Base-by-base conservation (phyloP, 1,140 invertebrate genomes). In the Macrobrachium rosenbergii region DNA sequence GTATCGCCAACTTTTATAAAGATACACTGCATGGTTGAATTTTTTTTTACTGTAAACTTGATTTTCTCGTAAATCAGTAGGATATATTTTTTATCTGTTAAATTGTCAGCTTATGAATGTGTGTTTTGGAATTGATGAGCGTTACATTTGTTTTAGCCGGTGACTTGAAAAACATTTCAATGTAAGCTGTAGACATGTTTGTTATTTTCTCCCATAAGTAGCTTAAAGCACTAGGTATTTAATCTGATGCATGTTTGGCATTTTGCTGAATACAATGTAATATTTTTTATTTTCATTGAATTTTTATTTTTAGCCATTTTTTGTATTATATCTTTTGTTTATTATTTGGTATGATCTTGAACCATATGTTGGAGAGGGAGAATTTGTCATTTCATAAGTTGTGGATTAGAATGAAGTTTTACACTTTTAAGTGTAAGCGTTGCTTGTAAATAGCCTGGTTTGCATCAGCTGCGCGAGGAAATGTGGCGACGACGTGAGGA, bases 401-500 rank as follows among this genome's bases (percentile, higher is more conserved):
- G 14, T 75, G 8, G 10, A 37, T 21, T 60, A 59, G 73, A 37
- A 52, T 19, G 58, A 52, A 45, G 19, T 58, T 72, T 37, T 52
- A 37, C 58, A 69, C 67, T 73, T 67, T 73, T 83, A 76, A 83
- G 82, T 76, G 23, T 76, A 76, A 63, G 72, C 72, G 23, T 83
- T 72, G 64, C 82, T 76, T 83, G 72, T 76, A 83, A 83, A 83
- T 83, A 69, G 62, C 75, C 76, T 67, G 60, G 76, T 85, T 85
- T 76, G 67, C 78, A 75, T 43, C 84, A 89, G 89, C 91, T 92
- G 88, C 91, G 92, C 83, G 92, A 92, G 64, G 91, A 91, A 73
- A 90, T 90, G 90, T 91, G 90, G 91, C 85, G 88, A 84, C 91
- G 91, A 23, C 90, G 91, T 37, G 91, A 91, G 88, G 92, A 92